Base-by-base conservation (phyloP, 1,140 invertebrate genomes). In the Aphidius ervi region DNA sequence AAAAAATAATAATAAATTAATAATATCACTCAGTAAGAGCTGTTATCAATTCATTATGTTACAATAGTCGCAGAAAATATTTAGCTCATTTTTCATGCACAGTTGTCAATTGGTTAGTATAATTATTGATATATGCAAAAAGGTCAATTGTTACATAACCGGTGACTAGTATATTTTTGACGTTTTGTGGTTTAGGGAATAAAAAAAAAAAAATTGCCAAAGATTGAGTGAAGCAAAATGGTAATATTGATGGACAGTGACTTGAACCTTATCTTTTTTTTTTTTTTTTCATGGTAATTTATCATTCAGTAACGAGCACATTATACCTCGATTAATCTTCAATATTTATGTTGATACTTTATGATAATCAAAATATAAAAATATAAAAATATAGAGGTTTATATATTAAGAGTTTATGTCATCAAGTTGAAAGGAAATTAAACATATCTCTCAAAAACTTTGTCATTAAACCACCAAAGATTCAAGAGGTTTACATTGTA, bases 251-350 rank as follows among this genome's bases (percentile, higher is more conserved):
- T 71, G 68, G 70, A 72, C 70, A 68, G 68, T 74, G 74, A 75
- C 70, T 74, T 57, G 59, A 59, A 67, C 63, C 63, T 72, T 74
- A 69, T 72, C 64, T 61, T 31, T 23, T 39, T 40, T 37, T 16
- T 37, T 16, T 41, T 42, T 23, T 53, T 57, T 45, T 23, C 40
- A 39, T 64, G 65, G 63, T 71, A 72, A 63, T 75, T 73, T 72
- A 74, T 74, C 71, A 72, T 73, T 61, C 61, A 52, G 49, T 67
- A 73, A 75, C 68, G 67, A 66, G 65, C 65, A 59, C 67, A 74
- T 75, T 75, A 75, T 58, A 63, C 56, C 63, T 70, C 71, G 67
- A 75, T 75, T 75, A 75, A 75, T 75, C 73, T 70, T 75, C 70
- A 65, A 74, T 74, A 73, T 73, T 74, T 74, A 74, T 74, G 72